Evolutionary conservation across 2,797 vertebrate genomes (phyloP).

Genomic region (Hozukius guyotensis): DNA sequence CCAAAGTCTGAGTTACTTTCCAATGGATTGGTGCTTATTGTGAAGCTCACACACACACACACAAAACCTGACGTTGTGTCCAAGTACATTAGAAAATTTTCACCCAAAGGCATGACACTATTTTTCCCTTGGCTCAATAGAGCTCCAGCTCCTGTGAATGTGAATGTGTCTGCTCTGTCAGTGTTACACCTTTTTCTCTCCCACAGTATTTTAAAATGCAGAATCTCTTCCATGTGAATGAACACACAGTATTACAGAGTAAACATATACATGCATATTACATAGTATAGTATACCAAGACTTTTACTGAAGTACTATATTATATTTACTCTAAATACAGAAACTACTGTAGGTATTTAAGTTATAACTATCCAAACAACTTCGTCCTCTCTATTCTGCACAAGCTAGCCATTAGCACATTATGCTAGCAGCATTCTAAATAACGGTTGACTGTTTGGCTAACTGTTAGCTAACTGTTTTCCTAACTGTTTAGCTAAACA

Average conservation of each 20-base stretch:
- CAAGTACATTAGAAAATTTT: constrained; percentile 30
- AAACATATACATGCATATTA: no score
- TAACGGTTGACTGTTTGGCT: neutral
- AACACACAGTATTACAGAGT: neutral
- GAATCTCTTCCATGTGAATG: neutral
- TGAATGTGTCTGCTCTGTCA: constrained; percentile 7
- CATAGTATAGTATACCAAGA: neutral
- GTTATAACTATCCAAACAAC: neutral
- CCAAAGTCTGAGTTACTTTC: neutral
- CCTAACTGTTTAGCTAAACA: no score
- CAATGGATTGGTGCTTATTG: neutral
- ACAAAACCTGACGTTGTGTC: neutral
- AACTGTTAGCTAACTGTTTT: neutral
- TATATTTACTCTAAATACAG: neutral
- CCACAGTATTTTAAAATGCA: neutral
- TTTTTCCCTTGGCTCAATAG: constrained; percentile 37
- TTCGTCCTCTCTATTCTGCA: neutral
- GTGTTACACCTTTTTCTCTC: constrained; percentile 13
- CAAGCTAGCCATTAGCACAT: neutral
- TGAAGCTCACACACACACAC: neutral
- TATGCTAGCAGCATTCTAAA: neutral
- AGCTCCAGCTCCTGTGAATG: constrained; percentile 13
- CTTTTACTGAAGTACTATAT: neutral
- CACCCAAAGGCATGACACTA: constrained; percentile 4
- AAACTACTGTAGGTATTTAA: neutral